These are phyloP conservation scores for Echinops telfairi DNA, from an alignment of 2,113 vertebrate species.

Conservation along the genomic window DNA sequence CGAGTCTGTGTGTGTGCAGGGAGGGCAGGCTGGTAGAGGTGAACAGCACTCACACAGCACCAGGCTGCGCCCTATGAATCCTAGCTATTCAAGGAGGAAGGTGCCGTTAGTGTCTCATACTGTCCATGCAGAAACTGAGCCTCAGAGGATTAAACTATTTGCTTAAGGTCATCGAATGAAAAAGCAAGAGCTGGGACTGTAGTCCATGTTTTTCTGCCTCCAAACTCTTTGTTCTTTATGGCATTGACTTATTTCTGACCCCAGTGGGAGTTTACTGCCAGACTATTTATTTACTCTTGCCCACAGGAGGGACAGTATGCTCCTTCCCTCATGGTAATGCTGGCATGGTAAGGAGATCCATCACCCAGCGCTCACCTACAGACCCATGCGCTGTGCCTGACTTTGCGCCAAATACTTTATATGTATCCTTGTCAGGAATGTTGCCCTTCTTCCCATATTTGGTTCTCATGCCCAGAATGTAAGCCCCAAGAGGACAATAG, in stretches of 20 bases:
- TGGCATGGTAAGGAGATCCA: fast-evolving
- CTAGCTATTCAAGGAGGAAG: not conserved
- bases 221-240: not conserved
- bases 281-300: fast-evolving
- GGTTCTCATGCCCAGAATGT: not conserved
- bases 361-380: no score
- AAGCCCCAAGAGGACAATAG: not conserved
- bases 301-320: not conserved
- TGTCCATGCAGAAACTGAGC: not conserved
- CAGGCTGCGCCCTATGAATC: no score
- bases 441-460: not conserved
- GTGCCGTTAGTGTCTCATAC: not conserved
- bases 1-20: fast-evolving
- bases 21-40: not conserved
- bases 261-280: not conserved
- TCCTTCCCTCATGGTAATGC: not conserved
- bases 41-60: fast-evolving
- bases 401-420: not conserved
- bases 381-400: not conserved
- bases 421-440: fast-evolving
- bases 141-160: not conserved
- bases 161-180: not conserved
- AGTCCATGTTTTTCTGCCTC: not conserved
- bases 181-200: not conserved
- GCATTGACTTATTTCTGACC: not conserved